Percentiles rank a stretch among this genome's conserved stretches.
Conservation (phyloP, 2,888 invertebrate genomes). For the Yponomeuta malinellus region DNA sequence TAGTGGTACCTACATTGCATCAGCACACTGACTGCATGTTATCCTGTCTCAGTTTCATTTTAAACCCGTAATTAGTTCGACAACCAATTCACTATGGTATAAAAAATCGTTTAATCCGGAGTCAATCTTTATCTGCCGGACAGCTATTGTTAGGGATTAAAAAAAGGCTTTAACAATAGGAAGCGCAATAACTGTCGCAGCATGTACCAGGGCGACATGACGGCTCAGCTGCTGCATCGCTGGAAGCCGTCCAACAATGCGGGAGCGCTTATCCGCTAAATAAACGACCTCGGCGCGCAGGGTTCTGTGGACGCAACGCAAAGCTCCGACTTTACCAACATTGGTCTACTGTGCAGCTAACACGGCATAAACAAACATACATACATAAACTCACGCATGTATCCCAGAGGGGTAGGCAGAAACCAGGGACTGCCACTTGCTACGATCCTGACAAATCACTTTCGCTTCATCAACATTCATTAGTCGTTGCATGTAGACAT, state of each 20-base stretch:
- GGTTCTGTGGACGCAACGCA: background rate
- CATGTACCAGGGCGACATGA: background rate
- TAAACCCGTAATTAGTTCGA: too few relatives aligned
- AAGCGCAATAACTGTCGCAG: background rate
- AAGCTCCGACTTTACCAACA: background rate
- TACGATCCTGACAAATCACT: too few relatives aligned
- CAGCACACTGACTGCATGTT: too few relatives aligned
- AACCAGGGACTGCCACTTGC: too few relatives aligned
- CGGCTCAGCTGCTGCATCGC: background rate
- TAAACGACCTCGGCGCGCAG: background rate
- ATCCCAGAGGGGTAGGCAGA: too few relatives aligned
- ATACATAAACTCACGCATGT: too few relatives aligned
- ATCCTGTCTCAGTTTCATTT: too few relatives aligned
- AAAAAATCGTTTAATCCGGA: background rate
- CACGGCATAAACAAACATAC: too few relatives aligned
- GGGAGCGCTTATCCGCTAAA: background rate
- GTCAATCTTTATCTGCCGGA: background rate
- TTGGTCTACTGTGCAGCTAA: too few relatives aligned
- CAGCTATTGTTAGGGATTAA: background rate
- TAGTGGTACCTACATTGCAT: too few relatives aligned
- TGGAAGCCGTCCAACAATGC: background rate
- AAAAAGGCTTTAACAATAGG: background rate
- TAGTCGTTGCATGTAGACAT: too few relatives aligned
- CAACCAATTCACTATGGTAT: background rate
- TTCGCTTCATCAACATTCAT: too few relatives aligned